Base-by-base conservation (phyloP, 2,797 vertebrate genomes). In the Halcyon smyrnensis region DNA sequence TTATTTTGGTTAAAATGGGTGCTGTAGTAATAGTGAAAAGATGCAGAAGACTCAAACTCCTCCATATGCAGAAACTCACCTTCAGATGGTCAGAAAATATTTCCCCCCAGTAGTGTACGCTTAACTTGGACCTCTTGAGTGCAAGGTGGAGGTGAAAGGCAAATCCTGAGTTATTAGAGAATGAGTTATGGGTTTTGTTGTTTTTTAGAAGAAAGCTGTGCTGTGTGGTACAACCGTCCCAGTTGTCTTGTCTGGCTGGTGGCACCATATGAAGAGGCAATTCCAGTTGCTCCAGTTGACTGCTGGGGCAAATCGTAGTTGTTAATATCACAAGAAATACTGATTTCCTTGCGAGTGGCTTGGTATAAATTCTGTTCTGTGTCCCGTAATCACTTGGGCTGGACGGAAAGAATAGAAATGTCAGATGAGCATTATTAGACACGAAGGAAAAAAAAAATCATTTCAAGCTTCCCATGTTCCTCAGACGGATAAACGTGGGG, bases 381-480 rank as follows among this genome's bases (percentile, higher is more conserved):
- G 43, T 15, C 54, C 84, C 63, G 6, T 7, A 20, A 12, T 46
- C 53, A 11, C 43, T 43, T 46, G 77, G 51, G 62, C 87, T 53
- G 37, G 32, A 53, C 70, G 79, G 84, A 62, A 91, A 53, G 79
- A 20, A 54, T 7, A 65, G 51, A 63, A 68, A 56, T 59, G 41
- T 71, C 76, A 70, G 32, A 57, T 50, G 32, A 81, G 27, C 46
- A 6, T 78, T 83, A 18, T 10, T 84, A 54, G 62, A 48, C 32
- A 50, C n/a, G 27, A 8, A 18, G 15, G 24, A 53, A n/a, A 37
- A 34, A 25, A 34, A 20, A 48, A 24, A 15, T 19, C 2, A 4
- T 53, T 70, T 46, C n/a, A 14, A 39, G 63, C 46, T 88, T 94
- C 73, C 80, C 54, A 5, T 27, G 69, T 91, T 95, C 36, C 56